Percentiles rank a stretch among this genome's conserved stretches.
Evolutionary conservation across 2,113 vertebrate genomes (phyloP).

Genomic region (Nyctereutes procyonoides): DNA sequence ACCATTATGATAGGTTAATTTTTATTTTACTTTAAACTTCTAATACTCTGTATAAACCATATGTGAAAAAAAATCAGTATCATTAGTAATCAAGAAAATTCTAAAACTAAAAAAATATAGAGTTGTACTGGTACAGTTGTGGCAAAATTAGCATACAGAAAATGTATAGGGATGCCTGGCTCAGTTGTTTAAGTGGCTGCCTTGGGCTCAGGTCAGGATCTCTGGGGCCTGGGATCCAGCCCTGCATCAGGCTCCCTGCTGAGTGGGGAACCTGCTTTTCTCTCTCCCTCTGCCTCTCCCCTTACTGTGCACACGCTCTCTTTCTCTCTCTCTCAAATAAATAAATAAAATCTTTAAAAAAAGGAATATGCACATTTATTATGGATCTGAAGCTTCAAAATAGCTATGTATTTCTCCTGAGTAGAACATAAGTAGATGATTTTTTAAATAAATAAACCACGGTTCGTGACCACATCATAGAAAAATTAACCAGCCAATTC

Average conservation of each 20-base stretch:
- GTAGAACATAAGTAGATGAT: not conserved
- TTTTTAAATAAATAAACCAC: not conserved
- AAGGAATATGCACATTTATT: not conserved
- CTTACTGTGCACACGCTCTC: not conserved
- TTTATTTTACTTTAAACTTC: not conserved
- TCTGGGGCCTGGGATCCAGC: not conserved
- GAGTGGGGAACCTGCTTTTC: not conserved
- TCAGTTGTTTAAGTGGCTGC: not conserved
- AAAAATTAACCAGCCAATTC: not conserved
- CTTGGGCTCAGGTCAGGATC: not conserved
- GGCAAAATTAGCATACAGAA: not conserved
- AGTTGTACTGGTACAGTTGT: not conserved
- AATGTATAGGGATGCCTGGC: too few species aligned
- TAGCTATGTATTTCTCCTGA: not conserved
- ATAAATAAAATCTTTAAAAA: not conserved
- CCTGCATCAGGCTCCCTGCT: not conserved
- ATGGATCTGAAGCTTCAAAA: not conserved
- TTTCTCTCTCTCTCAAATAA: not conserved
- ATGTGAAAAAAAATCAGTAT: not conserved
- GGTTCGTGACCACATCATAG: not conserved
- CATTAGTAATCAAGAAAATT: not conserved
- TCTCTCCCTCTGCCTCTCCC: not conserved
- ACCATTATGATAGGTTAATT: not conserved
- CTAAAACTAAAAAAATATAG: not conserved
- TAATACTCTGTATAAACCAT: not conserved